Percentiles rank a stretch among this genome's conserved stretches.
phyloP scores from a whole-genome alignment of 2,113 vertebrate genomes.

The Oncorhynchus masou region DNA sequence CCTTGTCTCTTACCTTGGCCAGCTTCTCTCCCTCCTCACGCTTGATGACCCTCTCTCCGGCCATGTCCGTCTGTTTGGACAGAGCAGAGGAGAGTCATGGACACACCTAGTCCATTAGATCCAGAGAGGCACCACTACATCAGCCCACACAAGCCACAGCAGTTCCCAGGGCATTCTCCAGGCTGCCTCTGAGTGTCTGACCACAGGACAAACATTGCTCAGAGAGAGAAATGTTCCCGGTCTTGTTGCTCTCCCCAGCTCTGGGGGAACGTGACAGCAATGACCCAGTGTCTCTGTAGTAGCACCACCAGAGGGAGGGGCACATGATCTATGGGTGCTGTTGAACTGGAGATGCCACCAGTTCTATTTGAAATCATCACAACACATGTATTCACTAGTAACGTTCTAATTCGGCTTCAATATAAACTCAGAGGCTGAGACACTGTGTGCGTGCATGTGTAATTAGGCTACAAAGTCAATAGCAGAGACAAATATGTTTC shows the following conservation, averaged over 20 bases:
- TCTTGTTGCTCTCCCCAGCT: conserved; percentile 15
- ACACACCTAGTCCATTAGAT: conserved; percentile 15
- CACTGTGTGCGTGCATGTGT: background rate
- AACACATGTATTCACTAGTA: background rate
- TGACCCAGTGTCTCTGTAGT: conserved; percentile 30
- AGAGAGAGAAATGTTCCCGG: conserved; percentile 27
- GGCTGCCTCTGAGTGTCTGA: conserved; percentile 30
- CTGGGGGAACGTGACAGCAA: conserved; percentile 34
- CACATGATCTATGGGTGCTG: conserved; percentile 7
- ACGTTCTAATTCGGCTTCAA: background rate
- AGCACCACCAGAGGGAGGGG: conserved; percentile 63
- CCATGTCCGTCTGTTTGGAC: conserved; percentile 84
- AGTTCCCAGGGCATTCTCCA: conserved; percentile 16
- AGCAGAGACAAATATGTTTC: background rate
- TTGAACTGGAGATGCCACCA: background rate
- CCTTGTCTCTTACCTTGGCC: conserved; percentile 81
- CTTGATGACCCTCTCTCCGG: conserved; percentile 83
- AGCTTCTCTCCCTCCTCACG: conserved; percentile 89
- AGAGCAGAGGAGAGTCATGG: background rate
- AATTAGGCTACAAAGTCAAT: background rate
- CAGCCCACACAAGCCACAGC: conserved; percentile 12
- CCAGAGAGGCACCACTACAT: conserved; percentile 16
- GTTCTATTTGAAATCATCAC: background rate
- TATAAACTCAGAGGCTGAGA: background rate
- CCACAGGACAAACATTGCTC: background rate